These are phyloP conservation scores for Eulemur macaco DNA, from an alignment of 2,113 vertebrate species.

Conservation along the genomic window DNA sequence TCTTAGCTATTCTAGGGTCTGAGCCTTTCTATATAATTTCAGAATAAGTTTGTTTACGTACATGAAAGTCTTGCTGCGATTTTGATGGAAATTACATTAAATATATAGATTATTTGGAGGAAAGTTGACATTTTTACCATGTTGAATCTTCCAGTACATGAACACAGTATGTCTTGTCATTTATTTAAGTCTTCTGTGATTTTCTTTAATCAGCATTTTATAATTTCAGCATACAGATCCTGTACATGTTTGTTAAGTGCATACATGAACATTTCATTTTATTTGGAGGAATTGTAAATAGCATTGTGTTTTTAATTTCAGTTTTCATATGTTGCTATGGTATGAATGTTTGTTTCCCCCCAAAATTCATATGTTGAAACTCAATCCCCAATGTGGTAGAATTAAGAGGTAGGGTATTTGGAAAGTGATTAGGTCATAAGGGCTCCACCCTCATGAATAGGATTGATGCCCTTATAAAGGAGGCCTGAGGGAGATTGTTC, in stretches of 20 bases:
- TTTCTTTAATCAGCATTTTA: conserved; percentile 18
- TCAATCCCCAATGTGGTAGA: not conserved
- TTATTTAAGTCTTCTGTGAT: not conserved
- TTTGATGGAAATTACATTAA: conserved; percentile 15
- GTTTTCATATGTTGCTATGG: not conserved
- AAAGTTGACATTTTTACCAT: not conserved
- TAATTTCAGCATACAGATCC: not conserved
- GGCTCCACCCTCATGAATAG: not conserved
- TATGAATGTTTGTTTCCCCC: not conserved
- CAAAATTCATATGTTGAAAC: not conserved
- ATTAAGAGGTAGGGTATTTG: not conserved
- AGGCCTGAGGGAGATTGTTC: not conserved
- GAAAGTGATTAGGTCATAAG: not conserved
- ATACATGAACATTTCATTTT: not conserved
- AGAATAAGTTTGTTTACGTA: not conserved
- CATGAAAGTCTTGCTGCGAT: not conserved
- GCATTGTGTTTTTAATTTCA: not conserved
- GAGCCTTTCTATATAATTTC: not conserved
- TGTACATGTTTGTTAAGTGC: not conserved
- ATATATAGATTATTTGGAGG: not conserved
- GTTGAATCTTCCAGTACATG: not conserved
- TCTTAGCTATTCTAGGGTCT: not conserved
- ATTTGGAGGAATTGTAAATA: not conserved
- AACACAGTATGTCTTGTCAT: not conserved
- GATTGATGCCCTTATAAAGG: not conserved